A percentile compares a stretch with the other conserved stretches of the same genome.
Evolutionary conservation across 2,888 invertebrate genomes (phyloP).

Genomic region (Harpagoxenus sublaevis): DNA sequence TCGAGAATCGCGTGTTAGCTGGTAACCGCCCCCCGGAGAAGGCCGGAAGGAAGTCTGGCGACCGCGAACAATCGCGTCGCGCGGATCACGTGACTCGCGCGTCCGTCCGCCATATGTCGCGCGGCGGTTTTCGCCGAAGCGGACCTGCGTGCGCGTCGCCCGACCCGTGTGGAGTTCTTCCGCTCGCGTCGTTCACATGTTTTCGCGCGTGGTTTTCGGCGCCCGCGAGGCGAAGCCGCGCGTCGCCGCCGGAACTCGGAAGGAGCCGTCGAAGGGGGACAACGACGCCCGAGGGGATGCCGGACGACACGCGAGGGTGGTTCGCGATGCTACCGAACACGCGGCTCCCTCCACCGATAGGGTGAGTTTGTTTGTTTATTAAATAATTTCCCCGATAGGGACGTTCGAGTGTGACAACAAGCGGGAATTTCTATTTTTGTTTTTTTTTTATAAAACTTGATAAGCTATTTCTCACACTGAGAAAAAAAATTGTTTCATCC

Average conservation of each 20-base stretch:
- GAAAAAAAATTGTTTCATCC: too few species aligned
- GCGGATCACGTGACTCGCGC: conserved; percentile 27
- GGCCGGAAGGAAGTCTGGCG: neutral
- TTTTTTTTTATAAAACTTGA: neutral
- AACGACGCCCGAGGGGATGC: neutral
- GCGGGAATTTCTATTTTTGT: too few species aligned
- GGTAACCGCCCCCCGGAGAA: neutral
- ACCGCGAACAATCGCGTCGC: conserved; percentile 3
- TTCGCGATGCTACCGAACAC: neutral
- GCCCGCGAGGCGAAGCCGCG: neutral
- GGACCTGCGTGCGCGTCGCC: neutral
- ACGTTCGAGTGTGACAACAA: neutral
- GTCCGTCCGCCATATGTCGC: conserved; percentile 22
- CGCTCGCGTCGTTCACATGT: neutral
- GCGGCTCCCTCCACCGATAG: neutral
- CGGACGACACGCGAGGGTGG: neutral
- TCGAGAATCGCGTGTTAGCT: neutral
- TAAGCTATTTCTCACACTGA: too few species aligned
- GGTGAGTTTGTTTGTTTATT: conserved; percentile 19
- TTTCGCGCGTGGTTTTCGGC: neutral
- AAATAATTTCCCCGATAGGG: neutral
- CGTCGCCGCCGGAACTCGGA: neutral
- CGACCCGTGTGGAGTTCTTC: neutral
- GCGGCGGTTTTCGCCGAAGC: conserved; percentile 9
- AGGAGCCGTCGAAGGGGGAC: neutral